phyloP scores from a whole-genome alignment of 2,797 vertebrate species.

The Chrosomus eos region DNA sequence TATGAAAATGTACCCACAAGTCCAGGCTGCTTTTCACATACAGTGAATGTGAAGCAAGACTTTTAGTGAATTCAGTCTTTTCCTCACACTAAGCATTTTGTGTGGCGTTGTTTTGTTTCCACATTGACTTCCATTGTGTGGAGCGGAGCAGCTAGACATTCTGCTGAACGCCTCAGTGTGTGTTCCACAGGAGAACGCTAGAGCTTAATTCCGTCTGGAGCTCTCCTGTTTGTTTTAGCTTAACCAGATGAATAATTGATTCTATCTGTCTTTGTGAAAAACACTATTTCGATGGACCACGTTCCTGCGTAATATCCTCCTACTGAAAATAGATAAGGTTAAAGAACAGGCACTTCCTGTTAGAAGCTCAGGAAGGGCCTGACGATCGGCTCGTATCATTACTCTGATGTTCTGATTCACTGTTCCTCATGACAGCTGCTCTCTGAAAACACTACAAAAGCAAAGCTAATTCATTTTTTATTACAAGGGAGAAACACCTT shows the following conservation, averaged over 20 bases:
- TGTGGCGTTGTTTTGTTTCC: too few relatives aligned
- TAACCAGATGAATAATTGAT: conserved; percentile 57
- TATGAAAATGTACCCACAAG: neutral
- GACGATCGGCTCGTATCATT: conserved; percentile 56
- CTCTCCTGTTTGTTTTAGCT: conserved; percentile 68
- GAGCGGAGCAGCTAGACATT: neutral
- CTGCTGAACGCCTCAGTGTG: neutral
- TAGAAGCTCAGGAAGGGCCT: conserved; percentile 40
- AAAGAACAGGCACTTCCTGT: conserved; percentile 29
- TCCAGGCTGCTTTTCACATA: neutral
- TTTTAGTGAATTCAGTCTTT: too few relatives aligned
- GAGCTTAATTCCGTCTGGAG: conserved; percentile 64
- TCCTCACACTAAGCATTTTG: too few relatives aligned
- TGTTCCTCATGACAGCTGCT: conserved; percentile 59
- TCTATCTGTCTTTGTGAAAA: conserved; percentile 62
- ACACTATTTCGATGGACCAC: too few relatives aligned
- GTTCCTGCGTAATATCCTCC: conserved; percentile 18
- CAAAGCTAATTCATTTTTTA: conserved; percentile 74
- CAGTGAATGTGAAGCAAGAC: neutral
- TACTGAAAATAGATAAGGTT: conserved; percentile 65
- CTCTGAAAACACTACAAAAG: conserved; percentile 60
- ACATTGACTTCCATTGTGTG: fast-evolving
- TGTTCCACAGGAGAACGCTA: conserved; percentile 26
- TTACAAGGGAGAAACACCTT: conserved; percentile 62
- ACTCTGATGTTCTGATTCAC: conserved; percentile 63